Percentiles rank a stretch among this genome's conserved stretches.
Conservation (phyloP, 2,888 invertebrate genomes). For the Ephialtes manifestator region DNA sequence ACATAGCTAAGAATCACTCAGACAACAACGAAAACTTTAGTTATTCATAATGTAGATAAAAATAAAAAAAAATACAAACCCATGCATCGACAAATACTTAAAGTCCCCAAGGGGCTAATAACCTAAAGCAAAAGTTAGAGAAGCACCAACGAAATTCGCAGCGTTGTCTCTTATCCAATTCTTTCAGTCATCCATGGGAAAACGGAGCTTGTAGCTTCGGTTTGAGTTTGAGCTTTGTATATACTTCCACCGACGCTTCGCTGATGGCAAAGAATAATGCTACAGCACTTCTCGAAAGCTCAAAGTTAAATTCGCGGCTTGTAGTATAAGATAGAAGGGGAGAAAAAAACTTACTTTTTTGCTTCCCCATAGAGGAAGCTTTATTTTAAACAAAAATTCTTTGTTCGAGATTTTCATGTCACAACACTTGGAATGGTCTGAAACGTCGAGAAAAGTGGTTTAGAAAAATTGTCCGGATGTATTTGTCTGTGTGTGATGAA, state of each 20-base stretch:
- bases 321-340: neutral
- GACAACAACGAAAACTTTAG: neutral
- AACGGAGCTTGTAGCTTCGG: neutral
- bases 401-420: too few species aligned
- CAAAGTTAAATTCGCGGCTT: constrained; percentile 10
- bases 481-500: too few species aligned
- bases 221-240: constrained; percentile 41
- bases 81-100: neutral
- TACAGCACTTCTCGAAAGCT: constrained; percentile 9
- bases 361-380: too few species aligned
- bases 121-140: constrained; percentile 2
- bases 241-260: neutral
- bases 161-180: neutral
- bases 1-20: neutral
- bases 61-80: neutral
- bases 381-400: too few species aligned
- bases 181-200: neutral
- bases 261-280: constrained; percentile 13
- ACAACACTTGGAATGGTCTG: too few species aligned
- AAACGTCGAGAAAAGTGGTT: too few species aligned
- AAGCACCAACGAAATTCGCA: constrained; percentile 6
- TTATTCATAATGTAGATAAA: neutral
- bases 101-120: neutral
- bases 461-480: too few species aligned
- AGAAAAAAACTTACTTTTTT: too few species aligned